Percentiles rank a stretch among this genome's conserved stretches.
Conservation (phyloP, 1,140 invertebrate species). For the Microplitis demolitor region DNA sequence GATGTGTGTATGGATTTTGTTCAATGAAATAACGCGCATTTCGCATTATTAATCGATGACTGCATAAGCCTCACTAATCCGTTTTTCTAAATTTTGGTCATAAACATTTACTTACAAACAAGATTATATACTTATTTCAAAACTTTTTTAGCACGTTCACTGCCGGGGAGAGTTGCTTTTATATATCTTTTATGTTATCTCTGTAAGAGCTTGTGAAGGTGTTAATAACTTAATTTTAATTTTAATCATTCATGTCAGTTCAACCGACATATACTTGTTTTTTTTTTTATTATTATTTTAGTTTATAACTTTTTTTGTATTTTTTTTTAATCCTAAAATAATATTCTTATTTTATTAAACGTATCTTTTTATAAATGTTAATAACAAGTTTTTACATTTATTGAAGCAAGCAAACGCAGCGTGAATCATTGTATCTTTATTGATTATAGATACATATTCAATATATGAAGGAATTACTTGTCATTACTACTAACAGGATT, state of each 20-base stretch:
- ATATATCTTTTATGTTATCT: no score
- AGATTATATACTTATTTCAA: no score
- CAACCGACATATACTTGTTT: no score
- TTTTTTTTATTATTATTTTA: no score
- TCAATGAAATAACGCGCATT: not conserved
- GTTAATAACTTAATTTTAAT: no score
- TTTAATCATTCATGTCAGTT: no score
- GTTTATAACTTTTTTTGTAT: not conserved
- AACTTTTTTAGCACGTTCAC: no score
- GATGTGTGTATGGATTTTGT: slow-evolving; percentile 37
- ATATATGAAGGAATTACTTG: slow-evolving; percentile 45
- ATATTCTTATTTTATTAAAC: slow-evolving; percentile 25
- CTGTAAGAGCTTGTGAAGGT: no score
- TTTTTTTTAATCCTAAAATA: slow-evolving; percentile 12
- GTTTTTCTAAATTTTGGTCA: not conserved
- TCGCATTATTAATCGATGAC: not conserved
- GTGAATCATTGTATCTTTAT: slow-evolving; percentile 22
- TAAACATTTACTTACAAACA: no score
- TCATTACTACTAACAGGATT: slow-evolving; percentile 38
- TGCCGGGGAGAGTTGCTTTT: no score
- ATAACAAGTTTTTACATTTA: slow-evolving; percentile 29
- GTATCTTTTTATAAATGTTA: slow-evolving; percentile 19
- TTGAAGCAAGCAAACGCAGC: slow-evolving; percentile 54
- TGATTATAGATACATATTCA: not conserved
- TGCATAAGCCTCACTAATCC: not conserved